Evolutionary conservation across 2,888 invertebrate genomes (phyloP).

Genomic region (Aporophyla lueneburgensis): DNA sequence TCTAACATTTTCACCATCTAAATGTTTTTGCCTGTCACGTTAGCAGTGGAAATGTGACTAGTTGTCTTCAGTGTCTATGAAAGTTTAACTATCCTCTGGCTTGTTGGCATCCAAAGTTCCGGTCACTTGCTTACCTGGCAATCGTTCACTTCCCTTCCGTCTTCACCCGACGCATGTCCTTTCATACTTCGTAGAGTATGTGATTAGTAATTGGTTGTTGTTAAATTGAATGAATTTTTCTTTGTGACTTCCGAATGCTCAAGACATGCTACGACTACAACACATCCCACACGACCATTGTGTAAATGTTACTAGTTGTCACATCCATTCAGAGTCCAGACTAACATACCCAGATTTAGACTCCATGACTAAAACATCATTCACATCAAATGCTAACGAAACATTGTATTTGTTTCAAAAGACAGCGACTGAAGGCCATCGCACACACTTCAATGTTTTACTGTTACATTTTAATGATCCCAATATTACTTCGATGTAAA

Average conservation of each 20-base stretch:
- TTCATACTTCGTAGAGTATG: slow-evolving; percentile 78
- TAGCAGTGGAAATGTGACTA: slow-evolving; percentile 76
- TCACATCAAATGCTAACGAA: slow-evolving; percentile 78
- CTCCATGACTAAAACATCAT: slow-evolving; percentile 83
- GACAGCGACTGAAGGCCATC: slow-evolving; percentile 76
- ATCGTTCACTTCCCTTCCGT: slow-evolving; percentile 55
- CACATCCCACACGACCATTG: slow-evolving; percentile 78
- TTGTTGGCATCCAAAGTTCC: slow-evolving; percentile 79
- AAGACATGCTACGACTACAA: slow-evolving; percentile 77
- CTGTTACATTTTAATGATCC: slow-evolving; percentile 33
- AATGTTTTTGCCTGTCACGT: slow-evolving; percentile 81
- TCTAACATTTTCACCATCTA: slow-evolving; percentile 80
- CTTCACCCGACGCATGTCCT: slow-evolving; percentile 80
- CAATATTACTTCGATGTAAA: slow-evolving; percentile 30
- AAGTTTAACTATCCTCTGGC: slow-evolving; percentile 70
- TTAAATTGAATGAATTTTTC: slow-evolving; percentile 71
- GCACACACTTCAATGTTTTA: slow-evolving; percentile 46
- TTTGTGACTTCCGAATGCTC: slow-evolving; percentile 71
- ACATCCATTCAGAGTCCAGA: slow-evolving; percentile 76
- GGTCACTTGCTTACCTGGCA: slow-evolving; percentile 77
- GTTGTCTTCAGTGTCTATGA: slow-evolving; percentile 64
- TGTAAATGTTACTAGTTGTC: slow-evolving; percentile 76
- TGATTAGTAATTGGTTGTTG: slow-evolving; percentile 83
- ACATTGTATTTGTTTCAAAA: slow-evolving; percentile 73
- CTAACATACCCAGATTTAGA: slow-evolving; percentile 79